These are phyloP conservation scores for Typhlichthys subterraneus DNA, from an alignment of 2,797 vertebrate species.

Conservation along the genomic window DNA sequence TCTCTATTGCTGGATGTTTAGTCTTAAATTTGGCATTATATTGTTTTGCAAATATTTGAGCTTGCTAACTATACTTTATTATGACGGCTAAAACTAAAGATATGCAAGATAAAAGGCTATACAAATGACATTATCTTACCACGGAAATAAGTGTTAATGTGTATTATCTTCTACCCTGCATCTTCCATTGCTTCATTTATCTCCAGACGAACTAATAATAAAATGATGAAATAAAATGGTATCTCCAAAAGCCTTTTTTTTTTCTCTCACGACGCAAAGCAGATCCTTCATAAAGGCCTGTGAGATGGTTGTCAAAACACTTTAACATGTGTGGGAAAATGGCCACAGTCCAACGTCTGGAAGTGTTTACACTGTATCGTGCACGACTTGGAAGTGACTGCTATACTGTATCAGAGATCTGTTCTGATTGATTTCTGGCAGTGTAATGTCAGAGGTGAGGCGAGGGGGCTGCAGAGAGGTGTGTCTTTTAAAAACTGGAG, in stretches of 20 bases:
- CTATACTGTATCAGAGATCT: slow-evolving; percentile 78
- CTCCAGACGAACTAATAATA: slow-evolving; percentile 21
- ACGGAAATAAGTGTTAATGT: slow-evolving; percentile 22
- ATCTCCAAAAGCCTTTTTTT: slow-evolving; percentile 52
- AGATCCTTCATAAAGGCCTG: slow-evolving; percentile 78
- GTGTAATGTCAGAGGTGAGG: slow-evolving; percentile 33
- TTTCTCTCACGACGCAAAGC: slow-evolving; percentile 65
- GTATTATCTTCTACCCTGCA: slow-evolving; percentile 19
- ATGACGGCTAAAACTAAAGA: slow-evolving; percentile 5
- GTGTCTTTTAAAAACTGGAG: slow-evolving; percentile 47
- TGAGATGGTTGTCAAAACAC: slow-evolving; percentile 87
- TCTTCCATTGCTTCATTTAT: slow-evolving; percentile 37
- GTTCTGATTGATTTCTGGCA: slow-evolving; percentile 81
- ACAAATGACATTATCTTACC: background rate
- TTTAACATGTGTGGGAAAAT: slow-evolving; percentile 90
- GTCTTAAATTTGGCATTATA: slow-evolving; percentile 9
- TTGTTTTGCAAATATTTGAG: slow-evolving; percentile 8
- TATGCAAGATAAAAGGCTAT: slow-evolving; percentile 7
- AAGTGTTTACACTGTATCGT: slow-evolving; percentile 83
- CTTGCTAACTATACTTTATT: slow-evolving; percentile 15
- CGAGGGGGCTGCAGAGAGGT: slow-evolving; percentile 35
- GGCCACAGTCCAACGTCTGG: slow-evolving; percentile 85
- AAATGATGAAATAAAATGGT: no score
- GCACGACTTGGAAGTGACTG: slow-evolving; percentile 76
- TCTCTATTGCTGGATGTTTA: background rate